Evolutionary conservation across 2,888 invertebrate species (phyloP).

Genomic region (Mythimna impura): DNA sequence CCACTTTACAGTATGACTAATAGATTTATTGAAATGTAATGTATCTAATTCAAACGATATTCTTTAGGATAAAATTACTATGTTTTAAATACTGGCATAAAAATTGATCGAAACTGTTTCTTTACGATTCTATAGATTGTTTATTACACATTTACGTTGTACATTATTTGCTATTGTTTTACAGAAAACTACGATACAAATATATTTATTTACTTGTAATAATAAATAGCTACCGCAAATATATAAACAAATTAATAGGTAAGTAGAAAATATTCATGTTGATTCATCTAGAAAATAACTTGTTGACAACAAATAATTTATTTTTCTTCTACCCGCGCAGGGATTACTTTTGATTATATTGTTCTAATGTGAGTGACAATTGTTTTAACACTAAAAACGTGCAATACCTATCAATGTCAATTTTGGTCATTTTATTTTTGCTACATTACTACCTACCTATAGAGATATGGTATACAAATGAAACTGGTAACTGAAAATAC

Average conservation of each 20-base stretch:
- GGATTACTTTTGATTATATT: neutral
- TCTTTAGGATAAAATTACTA: conserved; percentile 41
- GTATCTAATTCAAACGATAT: conserved; percentile 50
- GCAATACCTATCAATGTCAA: too few species aligned
- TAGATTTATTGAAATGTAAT: conserved; percentile 53
- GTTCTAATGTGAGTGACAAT: neutral
- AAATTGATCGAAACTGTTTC: conserved; percentile 46
- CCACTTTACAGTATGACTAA: conserved; percentile 48
- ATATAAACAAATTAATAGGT: neutral
- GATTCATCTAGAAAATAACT: neutral
- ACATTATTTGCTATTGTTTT: conserved; percentile 40
- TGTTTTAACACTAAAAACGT: neutral
- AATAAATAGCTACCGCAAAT: neutral
- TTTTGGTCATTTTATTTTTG: too few species aligned
- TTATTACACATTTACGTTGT: conserved; percentile 30
- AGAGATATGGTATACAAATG: too few species aligned
- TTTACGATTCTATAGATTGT: conserved; percentile 25
- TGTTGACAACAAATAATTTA: neutral
- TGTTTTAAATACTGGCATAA: conserved; percentile 37
- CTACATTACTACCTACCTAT: too few species aligned
- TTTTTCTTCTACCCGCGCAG: neutral
- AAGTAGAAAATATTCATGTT: neutral
- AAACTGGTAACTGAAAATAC: too few species aligned
- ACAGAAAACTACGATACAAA: conserved; percentile 32
- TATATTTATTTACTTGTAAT: conserved; percentile 17